Conservation (phyloP, 2,113 vertebrate species). For the Syngnathus scovelli region DNA sequence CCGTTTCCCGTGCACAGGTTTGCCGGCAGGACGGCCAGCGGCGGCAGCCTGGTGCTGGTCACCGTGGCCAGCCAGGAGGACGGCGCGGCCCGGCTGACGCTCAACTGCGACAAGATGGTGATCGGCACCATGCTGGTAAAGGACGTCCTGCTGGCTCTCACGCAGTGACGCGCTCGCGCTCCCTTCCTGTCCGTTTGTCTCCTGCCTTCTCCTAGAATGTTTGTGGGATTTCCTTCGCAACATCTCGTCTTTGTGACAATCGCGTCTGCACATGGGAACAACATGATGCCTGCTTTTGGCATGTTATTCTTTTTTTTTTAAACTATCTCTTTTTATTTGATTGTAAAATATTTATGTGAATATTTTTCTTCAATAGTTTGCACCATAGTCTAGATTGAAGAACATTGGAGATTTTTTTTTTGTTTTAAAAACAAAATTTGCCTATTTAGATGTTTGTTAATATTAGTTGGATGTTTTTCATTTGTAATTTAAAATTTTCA, state of each 20-base stretch:
- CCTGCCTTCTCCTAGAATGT: conserved; percentile 19
- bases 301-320: too few species aligned
- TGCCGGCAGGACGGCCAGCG: conserved; percentile 84
- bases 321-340: too few species aligned
- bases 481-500: background rate
- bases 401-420: background rate
- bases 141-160: conserved; percentile 84
- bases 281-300: background rate
- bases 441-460: background rate
- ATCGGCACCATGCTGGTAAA: conserved; percentile 96
- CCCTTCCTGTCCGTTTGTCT: background rate
- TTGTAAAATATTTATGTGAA: too few species aligned
- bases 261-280: background rate
- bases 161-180: conserved; percentile 68
- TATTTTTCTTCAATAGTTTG: background rate
- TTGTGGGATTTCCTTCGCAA: background rate
- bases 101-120: conserved; percentile 99
- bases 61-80: conserved; percentile 77
- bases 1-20: conserved; percentile 75
- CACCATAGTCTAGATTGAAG: background rate
- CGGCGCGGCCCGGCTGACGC: conserved; percentile 73
- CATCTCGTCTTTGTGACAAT: background rate
- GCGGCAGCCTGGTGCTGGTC: conserved; percentile 85
- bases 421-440: background rate
- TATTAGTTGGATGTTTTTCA: background rate